Conservation (phyloP, 2,888 invertebrate species). For the Agriopis marginaria region DNA sequence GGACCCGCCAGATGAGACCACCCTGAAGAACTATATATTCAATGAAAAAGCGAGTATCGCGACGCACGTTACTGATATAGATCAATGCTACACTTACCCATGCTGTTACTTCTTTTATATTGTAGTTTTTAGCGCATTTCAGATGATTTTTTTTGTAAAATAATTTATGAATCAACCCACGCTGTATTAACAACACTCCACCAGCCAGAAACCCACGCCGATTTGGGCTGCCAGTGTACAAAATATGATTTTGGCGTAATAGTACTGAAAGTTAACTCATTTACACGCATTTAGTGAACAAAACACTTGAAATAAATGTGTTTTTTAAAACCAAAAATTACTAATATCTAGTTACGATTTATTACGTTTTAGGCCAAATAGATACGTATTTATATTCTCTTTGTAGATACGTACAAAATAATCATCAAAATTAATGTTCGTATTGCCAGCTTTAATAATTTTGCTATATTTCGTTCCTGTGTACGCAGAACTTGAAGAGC, state of each 20-base stretch:
- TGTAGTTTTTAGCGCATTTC: conserved; percentile 51
- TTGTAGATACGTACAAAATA: neutral
- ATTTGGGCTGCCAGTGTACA: conserved; percentile 69
- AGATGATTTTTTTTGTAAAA: conserved; percentile 48
- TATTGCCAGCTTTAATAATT: neutral
- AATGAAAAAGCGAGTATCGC: conserved; percentile 65
- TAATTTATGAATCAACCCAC: conserved; percentile 72
- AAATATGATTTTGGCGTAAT: conserved; percentile 23
- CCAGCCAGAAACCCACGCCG: conserved; percentile 76
- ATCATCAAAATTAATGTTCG: too few species aligned
- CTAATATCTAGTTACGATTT: neutral
- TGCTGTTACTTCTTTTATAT: conserved; percentile 50
- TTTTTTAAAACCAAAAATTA: neutral
- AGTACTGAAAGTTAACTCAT: neutral
- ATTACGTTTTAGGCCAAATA: neutral
- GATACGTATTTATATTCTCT: neutral
- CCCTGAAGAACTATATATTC: conserved; percentile 71
- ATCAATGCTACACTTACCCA: conserved; percentile 63
- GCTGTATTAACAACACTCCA: conserved; percentile 79
- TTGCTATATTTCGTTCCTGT: neutral
- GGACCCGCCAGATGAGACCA: conserved; percentile 59
- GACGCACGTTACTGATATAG: conserved; percentile 33
- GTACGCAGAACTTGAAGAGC: neutral
- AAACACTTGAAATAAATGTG: too few species aligned
- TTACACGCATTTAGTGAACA: too few species aligned